Evolutionary conservation across 2,888 invertebrate genomes (phyloP).

Genomic region (Pristionchus arcanus): DNA sequence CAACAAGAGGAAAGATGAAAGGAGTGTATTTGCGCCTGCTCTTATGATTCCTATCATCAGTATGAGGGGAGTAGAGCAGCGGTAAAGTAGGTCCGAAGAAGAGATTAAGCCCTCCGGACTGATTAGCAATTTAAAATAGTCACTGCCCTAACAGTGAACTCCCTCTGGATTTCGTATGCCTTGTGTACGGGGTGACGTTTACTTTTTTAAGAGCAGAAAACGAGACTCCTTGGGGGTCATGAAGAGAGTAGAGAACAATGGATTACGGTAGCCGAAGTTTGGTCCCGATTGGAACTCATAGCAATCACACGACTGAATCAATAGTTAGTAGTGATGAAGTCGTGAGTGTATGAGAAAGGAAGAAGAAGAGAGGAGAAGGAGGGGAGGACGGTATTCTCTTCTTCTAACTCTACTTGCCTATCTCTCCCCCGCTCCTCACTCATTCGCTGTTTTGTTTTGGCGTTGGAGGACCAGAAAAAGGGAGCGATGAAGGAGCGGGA

Average conservation of each 20-base stretch:
- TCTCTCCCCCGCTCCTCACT: slow-evolving; percentile 52
- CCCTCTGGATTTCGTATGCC: too few relatives aligned
- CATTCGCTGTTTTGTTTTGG: slow-evolving; percentile 50
- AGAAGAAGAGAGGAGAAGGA: not conserved
- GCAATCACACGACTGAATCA: not conserved
- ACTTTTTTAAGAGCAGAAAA: too few relatives aligned
- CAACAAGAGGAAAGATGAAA: not conserved
- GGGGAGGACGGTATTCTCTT: slow-evolving; percentile 44
- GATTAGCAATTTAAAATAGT: too few relatives aligned
- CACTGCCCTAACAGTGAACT: too few relatives aligned
- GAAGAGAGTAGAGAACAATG: not conserved
- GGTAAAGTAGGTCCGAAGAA: too few relatives aligned
- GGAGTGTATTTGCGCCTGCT: not conserved
- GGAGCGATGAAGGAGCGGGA: slow-evolving; percentile 20
- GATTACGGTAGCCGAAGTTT: not conserved
- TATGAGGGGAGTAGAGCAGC: too few relatives aligned
- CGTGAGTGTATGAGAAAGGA: slow-evolving; percentile 14
- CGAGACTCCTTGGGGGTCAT: not conserved
- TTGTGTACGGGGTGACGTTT: too few relatives aligned
- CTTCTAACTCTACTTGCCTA: slow-evolving; percentile 51
- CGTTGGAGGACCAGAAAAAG: slow-evolving; percentile 49
- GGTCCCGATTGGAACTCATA: not conserved
- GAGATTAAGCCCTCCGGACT: too few relatives aligned
- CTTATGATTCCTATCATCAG: too few relatives aligned
- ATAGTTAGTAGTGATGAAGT: slow-evolving; percentile 39